Base-by-base conservation (phyloP, 2,797 vertebrate species). In the Takifugu rubripes region DNA sequence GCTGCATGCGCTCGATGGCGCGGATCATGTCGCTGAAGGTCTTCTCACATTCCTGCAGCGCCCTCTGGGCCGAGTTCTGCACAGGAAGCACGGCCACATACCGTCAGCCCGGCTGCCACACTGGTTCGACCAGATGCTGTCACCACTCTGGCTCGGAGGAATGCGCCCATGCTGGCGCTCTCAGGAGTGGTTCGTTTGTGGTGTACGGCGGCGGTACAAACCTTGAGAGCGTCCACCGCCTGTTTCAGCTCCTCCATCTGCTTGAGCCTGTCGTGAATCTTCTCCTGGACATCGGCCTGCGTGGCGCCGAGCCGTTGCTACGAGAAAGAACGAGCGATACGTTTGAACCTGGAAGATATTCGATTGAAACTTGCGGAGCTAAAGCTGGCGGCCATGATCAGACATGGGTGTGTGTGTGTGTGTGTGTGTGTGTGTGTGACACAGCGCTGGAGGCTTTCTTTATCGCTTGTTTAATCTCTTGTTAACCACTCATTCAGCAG, bases 161-260 rank as follows among this genome's bases (percentile, higher is more conserved):
- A 81, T 78, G 78, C 15, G 4, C 68, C 33, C 24, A 17, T 45
- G 47, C 29, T 16, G 46, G 43, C n/a, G 57, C 21, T 1, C 55
- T 6, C 8, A 64, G 11, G 12, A 65, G 61, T 54, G 72, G 72
- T 79, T 68, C 12, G 49, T 74, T 62, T 52, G 67, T 68, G 61
- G 71, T 70, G n/a, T 42, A 61, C 68, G 53, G 46, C 9, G 6
- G 25, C 7, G 52, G 40, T 45, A 72, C 82, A 24, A 65, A 92
- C 92, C 90, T 92, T 93, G 15, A 93, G 88, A 11, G 90, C 45
- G 1, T 93, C 91, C 66, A 92, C 90, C 2, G 92, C 91, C 48
- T 92, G 91, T 63, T 91, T 92, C 21, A 93, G 86, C 53, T 92
- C 89, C 26, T 92, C 91, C 92, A 93, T 92, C 85, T 93, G 91